Conservation (phyloP, 2,888 invertebrate species). For the Polyommatus iphigenia region DNA sequence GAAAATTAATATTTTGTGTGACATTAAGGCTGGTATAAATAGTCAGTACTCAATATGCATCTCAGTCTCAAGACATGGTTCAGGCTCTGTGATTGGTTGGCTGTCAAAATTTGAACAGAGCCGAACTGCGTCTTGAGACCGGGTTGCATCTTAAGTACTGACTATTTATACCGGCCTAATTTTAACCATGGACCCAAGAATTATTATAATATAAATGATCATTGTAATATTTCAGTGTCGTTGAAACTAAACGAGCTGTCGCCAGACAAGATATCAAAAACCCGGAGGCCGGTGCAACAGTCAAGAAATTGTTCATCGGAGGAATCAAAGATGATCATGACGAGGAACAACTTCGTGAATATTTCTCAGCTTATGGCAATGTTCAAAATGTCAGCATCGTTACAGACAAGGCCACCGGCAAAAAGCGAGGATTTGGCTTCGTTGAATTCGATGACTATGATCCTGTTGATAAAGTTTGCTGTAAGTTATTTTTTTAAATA, state of each 20-base stretch:
- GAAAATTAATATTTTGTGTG: background rate
- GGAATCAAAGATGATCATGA: conserved; percentile 96
- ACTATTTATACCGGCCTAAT: no score
- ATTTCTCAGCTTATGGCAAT: conserved; percentile 90
- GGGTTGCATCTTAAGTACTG: no score
- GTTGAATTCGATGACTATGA: conserved; percentile 99
- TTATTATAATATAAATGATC: background rate
- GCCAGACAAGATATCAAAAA: conserved; percentile 95
- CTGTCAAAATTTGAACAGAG: no score
- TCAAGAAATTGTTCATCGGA: conserved; percentile 96
- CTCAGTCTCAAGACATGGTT: no score
- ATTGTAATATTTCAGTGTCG: conserved; percentile 80
- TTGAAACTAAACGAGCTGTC: conserved; percentile 98
- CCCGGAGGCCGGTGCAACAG: conserved; percentile 95
- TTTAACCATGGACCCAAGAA: no score
- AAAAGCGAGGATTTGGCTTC: conserved; percentile 97
- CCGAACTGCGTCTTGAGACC: no score
- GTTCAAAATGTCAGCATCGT: conserved; percentile 94
- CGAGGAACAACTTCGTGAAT: conserved; percentile 92
- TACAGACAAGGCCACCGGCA: conserved; percentile 94
- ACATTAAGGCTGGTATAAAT: no score
- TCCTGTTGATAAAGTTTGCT: conserved; percentile 97
- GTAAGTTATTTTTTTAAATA: conserved; percentile 81
- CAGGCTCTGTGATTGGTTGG: no score
- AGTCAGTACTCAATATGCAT: no score